A percentile compares a stretch with the other conserved stretches of the same genome.
phyloP scores from a whole-genome alignment of 2,113 vertebrate species.

The Callospermophilus lateralis region DNA sequence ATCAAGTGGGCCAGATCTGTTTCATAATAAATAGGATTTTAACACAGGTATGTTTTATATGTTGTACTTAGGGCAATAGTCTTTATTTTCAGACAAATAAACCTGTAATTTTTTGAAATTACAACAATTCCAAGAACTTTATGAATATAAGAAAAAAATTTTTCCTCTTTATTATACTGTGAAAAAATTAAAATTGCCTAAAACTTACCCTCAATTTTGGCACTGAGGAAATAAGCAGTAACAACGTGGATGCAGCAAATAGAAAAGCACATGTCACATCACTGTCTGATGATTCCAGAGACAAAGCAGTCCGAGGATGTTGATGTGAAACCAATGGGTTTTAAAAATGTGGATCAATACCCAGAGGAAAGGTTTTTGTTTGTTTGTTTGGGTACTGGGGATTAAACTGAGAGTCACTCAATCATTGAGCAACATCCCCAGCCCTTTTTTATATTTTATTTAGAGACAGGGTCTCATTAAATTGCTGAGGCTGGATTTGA shows the following conservation, averaged over 20 bases:
- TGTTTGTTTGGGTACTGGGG: no score
- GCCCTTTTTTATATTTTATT: no score
- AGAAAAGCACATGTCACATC: no score
- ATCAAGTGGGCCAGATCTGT: background rate
- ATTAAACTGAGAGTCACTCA: no score
- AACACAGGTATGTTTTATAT: background rate
- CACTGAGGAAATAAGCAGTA: background rate
- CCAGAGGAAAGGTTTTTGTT: background rate
- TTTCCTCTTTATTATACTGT: background rate
- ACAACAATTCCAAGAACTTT: background rate
- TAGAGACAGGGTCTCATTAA: no score
- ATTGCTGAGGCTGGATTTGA: no score
- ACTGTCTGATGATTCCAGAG: background rate
- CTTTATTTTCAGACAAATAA: background rate
- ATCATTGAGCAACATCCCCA: no score
- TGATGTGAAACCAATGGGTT: background rate
- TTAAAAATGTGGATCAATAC: background rate
- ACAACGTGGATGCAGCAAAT: rapidly evolving
- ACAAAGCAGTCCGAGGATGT: no score
- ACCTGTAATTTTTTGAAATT: background rate
- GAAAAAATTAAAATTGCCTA: background rate
- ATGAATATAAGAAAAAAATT: background rate
- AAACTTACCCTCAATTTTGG: background rate
- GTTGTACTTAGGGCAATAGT: background rate
- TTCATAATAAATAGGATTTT: background rate